Evolutionary conservation across 2,888 invertebrate species (phyloP).

Genomic region (Catonia carolina): DNA sequence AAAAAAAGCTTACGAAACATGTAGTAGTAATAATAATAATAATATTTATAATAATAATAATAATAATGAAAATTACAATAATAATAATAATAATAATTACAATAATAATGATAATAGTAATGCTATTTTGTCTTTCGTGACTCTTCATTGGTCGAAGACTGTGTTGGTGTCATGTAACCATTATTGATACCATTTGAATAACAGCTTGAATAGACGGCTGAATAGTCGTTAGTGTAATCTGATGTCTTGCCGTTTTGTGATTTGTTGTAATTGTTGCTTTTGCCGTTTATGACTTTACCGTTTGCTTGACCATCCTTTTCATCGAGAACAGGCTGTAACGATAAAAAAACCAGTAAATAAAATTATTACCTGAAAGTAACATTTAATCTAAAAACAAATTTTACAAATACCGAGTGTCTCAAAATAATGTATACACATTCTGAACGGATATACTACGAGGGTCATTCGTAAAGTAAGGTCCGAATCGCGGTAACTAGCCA

Average conservation of each 20-base stretch:
- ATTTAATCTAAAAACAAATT: no score
- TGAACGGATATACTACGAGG: no score
- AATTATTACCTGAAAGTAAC: no score
- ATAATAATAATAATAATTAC: neutral
- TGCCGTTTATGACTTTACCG: conserved; percentile 15
- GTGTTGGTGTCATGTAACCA: conserved; percentile 48
- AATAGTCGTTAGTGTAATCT: conserved; percentile 23
- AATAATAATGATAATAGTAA: neutral
- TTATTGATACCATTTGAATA: conserved; percentile 58
- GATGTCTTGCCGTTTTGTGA: conserved; percentile 18
- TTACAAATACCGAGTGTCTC: no score
- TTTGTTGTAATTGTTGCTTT: neutral
- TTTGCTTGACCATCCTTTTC: conserved; percentile 19
- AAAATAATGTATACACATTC: no score
- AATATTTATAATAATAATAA: neutral
- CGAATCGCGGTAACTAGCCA: no score
- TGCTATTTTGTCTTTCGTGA: neutral
- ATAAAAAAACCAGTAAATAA: conserved; percentile 19
- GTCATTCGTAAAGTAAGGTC: no score
- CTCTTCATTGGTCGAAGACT: neutral
- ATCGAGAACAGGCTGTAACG: conserved; percentile 59
- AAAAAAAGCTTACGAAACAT: no score
- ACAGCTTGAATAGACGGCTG: conserved; percentile 42
- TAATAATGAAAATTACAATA: neutral
- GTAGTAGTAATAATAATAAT: no score